These are phyloP conservation scores for Apaloderma vittatum DNA, from an alignment of 2,113 vertebrate genomes.

Conservation along the genomic window DNA sequence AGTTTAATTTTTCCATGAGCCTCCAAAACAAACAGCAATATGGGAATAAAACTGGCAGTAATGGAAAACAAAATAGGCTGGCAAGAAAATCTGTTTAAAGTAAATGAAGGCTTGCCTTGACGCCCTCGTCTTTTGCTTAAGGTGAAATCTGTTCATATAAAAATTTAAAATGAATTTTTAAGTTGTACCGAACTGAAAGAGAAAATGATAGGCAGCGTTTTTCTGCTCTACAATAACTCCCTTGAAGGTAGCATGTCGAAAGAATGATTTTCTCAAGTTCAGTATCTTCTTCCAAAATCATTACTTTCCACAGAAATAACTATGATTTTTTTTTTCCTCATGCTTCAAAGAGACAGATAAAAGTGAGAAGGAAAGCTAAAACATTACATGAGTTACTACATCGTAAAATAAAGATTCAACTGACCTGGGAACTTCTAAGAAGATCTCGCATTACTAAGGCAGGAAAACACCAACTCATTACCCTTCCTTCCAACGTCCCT, in stretches of 20 bases:
- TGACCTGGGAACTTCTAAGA: neutral
- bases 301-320: neutral
- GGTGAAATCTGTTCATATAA: neutral
- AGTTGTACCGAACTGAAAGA: accelerated
- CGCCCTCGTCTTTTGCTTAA: neutral
- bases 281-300: neutral
- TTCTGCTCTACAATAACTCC: neutral
- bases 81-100: neutral
- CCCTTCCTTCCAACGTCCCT: neutral
- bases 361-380: neutral
- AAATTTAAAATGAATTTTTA: neutral
- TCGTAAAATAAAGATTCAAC: neutral
- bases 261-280: neutral
- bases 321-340: neutral
- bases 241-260: neutral
- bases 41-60: neutral
- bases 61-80: neutral
- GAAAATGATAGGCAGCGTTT: accelerated
- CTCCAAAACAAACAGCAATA: neutral
- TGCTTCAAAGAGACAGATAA: neutral
- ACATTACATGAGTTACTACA: neutral
- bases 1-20: neutral
- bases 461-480: neutral
- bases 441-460: neutral
- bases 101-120: neutral